These are phyloP conservation scores for Euglossa dilemma DNA, from an alignment of 1,140 invertebrate species.

Conservation along the genomic window DNA sequence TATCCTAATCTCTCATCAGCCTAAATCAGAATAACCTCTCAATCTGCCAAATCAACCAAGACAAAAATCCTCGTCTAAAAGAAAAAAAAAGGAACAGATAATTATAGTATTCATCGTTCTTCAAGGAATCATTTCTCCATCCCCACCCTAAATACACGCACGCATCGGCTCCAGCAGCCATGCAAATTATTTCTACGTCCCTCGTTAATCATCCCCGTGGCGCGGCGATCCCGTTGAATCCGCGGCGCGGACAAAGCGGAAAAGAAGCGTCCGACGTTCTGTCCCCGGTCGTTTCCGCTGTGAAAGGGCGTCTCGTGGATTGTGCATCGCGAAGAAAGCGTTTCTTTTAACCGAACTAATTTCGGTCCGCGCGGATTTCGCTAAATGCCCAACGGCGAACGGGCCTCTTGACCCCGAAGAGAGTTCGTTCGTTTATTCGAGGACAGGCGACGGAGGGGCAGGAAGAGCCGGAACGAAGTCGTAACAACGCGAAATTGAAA, in stretches of 20 bases:
- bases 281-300: neutral
- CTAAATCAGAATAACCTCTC: no score
- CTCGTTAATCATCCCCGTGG: neutral
- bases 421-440: neutral
- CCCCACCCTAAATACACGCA: no score
- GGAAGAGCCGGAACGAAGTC: neutral
- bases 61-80: no score
- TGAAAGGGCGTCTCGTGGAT: conserved; percentile 5
- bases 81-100: no score
- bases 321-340: neutral
- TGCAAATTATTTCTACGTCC: conserved; percentile 8
- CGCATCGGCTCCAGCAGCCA: no score
- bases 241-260: neutral
- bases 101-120: no score
- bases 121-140: no score
- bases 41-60: no score
- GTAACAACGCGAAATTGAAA: conserved; percentile 32
- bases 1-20: no score
- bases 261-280: neutral
- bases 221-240: neutral
- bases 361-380: conserved; percentile 34
- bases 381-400: conserved; percentile 18
- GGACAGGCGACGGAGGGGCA: neutral
- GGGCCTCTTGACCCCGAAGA: neutral
- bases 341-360: conserved; percentile 47